Base-by-base conservation (phyloP, 2,113 vertebrate species). In the Sarotherodon lohbergeri region DNA sequence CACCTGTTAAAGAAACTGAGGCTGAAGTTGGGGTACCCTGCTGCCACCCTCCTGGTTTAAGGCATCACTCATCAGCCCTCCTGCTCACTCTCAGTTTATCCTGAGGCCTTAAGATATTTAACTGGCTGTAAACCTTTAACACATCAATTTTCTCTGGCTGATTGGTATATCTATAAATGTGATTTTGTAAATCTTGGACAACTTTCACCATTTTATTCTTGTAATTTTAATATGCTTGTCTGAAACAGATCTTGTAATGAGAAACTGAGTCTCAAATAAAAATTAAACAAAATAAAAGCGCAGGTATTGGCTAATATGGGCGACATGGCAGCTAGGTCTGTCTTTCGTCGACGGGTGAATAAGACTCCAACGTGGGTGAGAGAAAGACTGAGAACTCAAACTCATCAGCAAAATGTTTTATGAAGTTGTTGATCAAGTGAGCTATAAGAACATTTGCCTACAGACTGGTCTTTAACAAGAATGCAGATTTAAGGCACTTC, bases 331-430 rank as follows among this genome's bases (percentile, higher is more conserved):
- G 17, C 4, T 66, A 7, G 32, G 32, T 41, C 34, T 12, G 32
- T 66, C 19, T 1, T 5, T 68, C 0, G 0, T 66, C 10, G 1
- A 3, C 0, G 17, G 17, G 9, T 36, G 61, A 6, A 66, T n/a
- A 39, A 39, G 34, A 66, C 61, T 4, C 3, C 34, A 39, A n/a
- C 10, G 3, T 66, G 2, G 4, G 17, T 19, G 6, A 66, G 61
- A 12, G 61, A 36, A n/a, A 36, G 2, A 36, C 6, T 13, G 34
- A 68, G 34, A 41, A 22, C 4, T 39, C 34, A 68, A 22, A 22
- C 19, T 41, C 34, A 6, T 13, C 34, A 41, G 19, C 34, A 39
- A 68, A 41, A 22, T 41, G 34, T 41, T 68, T 39, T 8, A 2
- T 41, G 19, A 68, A 5, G 36, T 68, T 0, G n/a, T 5, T 41